Base-by-base conservation (phyloP, 2,888 invertebrate genomes). In the Gryllus longicercus region DNA sequence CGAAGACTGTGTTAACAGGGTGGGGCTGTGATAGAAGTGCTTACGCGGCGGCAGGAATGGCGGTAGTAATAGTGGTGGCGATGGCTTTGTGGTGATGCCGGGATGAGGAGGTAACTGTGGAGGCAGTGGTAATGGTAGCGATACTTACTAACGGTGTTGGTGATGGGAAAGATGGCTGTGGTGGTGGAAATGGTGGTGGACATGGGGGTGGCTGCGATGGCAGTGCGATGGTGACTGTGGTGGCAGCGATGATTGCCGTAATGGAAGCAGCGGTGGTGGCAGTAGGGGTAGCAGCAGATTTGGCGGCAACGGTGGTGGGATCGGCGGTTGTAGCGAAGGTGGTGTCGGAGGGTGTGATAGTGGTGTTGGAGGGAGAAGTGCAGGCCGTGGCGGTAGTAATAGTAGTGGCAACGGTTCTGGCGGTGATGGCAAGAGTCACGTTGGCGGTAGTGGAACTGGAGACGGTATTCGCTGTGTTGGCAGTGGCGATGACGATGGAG, bases 401-500 rank as follows among this genome's bases (percentile, higher is more conserved):
- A 76, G 8, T 76, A 76, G 76, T 76, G 38, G 76, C 38, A 76
- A 49, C 38, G 38, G 76, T 76, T 38, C 25, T 76, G 38, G 76
- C 38, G 5, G 76, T 76, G 16, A 49, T 76, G 38, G 76, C 38
- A 23, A 49, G 11, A 5, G 76, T 76, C 23, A 2, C 8, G 4
- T 5, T 16, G 76, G 0, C 16, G 12, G 23, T 74, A 23, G 14
- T 74, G 14, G 4, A 2, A 74, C 1, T 74, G 10, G 77, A n/a
- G n/a, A 49, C 38, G n/a, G 77, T 77, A 77, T 18, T 77, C 10
- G 4, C 38, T 11, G 77, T 38, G 4, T 1, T 77, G 38, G 77
- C n/a, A 25, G 77, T 38, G n/a, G 1, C 38, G n/a, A n/a, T 77
- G n/a, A 21, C 21, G 21, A 49, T 21, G 21, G 21, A 21, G 21